Base-by-base conservation (phyloP, 1,140 invertebrate species). In the Camponotus pennsylvanicus region DNA sequence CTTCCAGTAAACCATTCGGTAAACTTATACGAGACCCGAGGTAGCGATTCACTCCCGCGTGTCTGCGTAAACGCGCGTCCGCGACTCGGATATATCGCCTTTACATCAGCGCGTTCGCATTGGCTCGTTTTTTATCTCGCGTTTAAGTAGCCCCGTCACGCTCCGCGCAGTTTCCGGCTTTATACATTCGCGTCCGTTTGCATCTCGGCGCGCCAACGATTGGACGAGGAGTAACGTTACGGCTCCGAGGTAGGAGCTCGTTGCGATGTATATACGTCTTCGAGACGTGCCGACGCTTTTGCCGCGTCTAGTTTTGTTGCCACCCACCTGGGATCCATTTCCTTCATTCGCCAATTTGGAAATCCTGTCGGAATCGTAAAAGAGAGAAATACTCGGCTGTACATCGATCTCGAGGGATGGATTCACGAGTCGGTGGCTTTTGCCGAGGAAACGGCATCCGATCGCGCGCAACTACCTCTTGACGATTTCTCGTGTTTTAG, bases 11-110 rank as follows among this genome's bases (percentile, higher is more conserved):
- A 78, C 27, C 89, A 79, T 9, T 85, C 89, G 80, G 88, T 90
- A 88, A 90, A 89, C 77, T 40, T 88, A 75, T 78, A 85, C 76
- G 70, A 61, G 70, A 37, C 57, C 32, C 57, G 37, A 15, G 55
- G 21, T 73, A 69, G 87, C 83, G 80, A 88, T 90, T 90, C 86
- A 90, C 84, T 90, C 82, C 75, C 77, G 32, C 52, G 70, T 49
- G 34, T 78, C 59, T 61, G 75, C 71, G 52, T 70, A 75, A 27
- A 64, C 59, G 52, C 69, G 77, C 73, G 73, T 40, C 37, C 77
- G 32, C 32, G 32, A 64, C 27, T 57, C 66, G 49, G 27, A 40
- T 45, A 27, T 32, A 15, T 32, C 15, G 32, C 37, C 55, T 73
- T 34, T 40, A 18, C 49, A 15, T 42, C 40, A 32, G 18, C 32